Base-by-base conservation (phyloP, 2,888 invertebrate genomes). In the Archips xylosteana region DNA sequence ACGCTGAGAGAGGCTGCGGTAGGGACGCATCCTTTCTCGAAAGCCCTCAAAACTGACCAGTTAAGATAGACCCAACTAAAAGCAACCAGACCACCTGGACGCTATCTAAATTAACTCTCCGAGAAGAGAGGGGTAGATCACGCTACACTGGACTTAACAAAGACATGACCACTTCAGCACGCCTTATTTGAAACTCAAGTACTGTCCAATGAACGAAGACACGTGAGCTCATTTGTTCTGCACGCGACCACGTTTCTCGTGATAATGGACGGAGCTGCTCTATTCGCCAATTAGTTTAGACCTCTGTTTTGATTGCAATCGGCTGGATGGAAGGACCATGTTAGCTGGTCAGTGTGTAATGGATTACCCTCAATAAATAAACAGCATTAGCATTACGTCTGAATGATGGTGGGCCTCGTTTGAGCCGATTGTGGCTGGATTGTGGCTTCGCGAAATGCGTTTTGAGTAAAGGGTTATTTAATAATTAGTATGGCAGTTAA, bases 281-380 rank as follows among this genome's bases (percentile, higher is more conserved):
- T 69, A 47, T 12, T 85, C 80, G 82, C 87, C 82, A 85, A 63
- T 81, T 76, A 78, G 63, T 64, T 15, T 34, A 67, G 85, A 82
- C 72, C 78, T 81, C 54, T 76, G 64, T 73, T 63, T 77, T 70
- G 62, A 71, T 75, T 39, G 61, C 71, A 67, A 60, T 39, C 67
- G 23, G 36, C 66, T 51, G 45, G 54, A 39, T 72, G 67, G 32
- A 73, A 39, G 71, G 85, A 68, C 82, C 81, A 81, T 62, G 34
- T 54, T 70, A 32, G 15, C 39, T 82, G 86, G 86, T 79, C 79
- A 75, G 75, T 76, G 80, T 80, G 81, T 87, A 87, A 91, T 87
- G 85, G 90, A 92, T 91, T 89, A 90, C 82, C 85, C 81, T 89
- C 87, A 90, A 91, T 92, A 90, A 91, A 92, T 91, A 90, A 91